phyloP scores from a whole-genome alignment of 2,888 invertebrate species.

The Diarsia dahlii region DNA sequence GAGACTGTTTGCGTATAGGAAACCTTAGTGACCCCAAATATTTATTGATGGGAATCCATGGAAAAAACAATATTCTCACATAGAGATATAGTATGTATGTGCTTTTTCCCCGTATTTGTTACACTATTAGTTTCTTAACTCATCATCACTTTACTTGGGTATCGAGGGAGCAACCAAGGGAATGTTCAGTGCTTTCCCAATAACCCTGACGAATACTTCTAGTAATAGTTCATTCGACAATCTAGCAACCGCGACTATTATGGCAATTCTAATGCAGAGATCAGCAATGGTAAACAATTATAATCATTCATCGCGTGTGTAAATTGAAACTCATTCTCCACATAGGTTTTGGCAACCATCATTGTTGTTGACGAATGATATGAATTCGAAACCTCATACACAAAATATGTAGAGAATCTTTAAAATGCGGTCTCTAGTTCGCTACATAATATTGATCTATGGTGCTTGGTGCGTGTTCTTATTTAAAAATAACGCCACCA shows the following conservation, averaged over 20 bases:
- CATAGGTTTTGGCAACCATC: constrained; percentile 35
- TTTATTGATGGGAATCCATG: too few species aligned
- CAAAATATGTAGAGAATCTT: constrained; percentile 29
- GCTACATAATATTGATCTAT: background rate
- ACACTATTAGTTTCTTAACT: background rate
- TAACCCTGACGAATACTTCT: background rate
- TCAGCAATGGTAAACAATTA: constrained; percentile 27
- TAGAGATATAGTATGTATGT: background rate
- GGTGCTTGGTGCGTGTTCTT: background rate
- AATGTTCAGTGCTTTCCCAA: constrained; percentile 25
- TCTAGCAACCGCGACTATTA: background rate
- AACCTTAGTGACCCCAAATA: background rate
- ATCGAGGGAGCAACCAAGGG: background rate
- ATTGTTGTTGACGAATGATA: constrained; percentile 1
- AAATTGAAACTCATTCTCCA: constrained; percentile 12
- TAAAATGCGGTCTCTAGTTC: background rate
- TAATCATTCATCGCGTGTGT: constrained; percentile 5
- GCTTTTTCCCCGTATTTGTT: background rate
- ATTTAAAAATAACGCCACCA: background rate
- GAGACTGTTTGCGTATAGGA: background rate
- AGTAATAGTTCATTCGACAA: background rate
- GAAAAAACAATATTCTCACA: background rate
- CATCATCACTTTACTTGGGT: background rate
- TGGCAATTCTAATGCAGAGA: background rate
- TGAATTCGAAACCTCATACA: constrained; percentile 23